A percentile compares a stretch with the other conserved stretches of the same genome.
phyloP scores from a whole-genome alignment of 2,888 invertebrate genomes.

The Nymphalis polychloros region DNA sequence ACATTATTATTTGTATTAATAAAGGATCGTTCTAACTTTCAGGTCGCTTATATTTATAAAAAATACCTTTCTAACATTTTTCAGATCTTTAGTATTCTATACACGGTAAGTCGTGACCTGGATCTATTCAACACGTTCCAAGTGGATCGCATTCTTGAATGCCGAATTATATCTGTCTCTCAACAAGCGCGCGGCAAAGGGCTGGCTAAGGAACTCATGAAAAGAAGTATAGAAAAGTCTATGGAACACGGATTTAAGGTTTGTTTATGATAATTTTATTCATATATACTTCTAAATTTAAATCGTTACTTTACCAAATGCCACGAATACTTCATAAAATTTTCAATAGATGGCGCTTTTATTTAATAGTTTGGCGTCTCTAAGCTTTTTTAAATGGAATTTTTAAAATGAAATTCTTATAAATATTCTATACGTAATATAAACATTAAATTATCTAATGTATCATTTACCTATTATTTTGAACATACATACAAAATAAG shows the following conservation, averaged over 20 bases:
- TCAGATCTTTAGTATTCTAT: conserved; percentile 87
- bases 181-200: conserved; percentile 87
- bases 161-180: conserved; percentile 90
- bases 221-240: conserved; percentile 85
- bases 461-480: too few species aligned
- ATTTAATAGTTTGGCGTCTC: too few species aligned
- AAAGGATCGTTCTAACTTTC: not conserved
- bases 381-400: not conserved
- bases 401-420: too few species aligned
- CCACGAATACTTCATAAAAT: not conserved
- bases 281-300: not conserved
- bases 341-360: not conserved
- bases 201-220: conserved; percentile 87
- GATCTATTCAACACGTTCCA: conserved; percentile 85
- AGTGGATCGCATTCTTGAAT: conserved; percentile 88
- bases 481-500: too few species aligned
- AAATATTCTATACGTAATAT: too few species aligned
- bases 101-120: conserved; percentile 85
- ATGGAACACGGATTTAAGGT: conserved; percentile 86
- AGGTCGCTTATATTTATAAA: not conserved
- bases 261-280: conserved; percentile 28
- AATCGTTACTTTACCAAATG: too few species aligned
- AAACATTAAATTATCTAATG: too few species aligned
- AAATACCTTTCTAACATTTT: not conserved
- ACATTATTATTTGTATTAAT: too few species aligned